Evolutionary conservation across 2,113 vertebrate genomes (phyloP).

Genomic region (Onychostoma macrolepis): DNA sequence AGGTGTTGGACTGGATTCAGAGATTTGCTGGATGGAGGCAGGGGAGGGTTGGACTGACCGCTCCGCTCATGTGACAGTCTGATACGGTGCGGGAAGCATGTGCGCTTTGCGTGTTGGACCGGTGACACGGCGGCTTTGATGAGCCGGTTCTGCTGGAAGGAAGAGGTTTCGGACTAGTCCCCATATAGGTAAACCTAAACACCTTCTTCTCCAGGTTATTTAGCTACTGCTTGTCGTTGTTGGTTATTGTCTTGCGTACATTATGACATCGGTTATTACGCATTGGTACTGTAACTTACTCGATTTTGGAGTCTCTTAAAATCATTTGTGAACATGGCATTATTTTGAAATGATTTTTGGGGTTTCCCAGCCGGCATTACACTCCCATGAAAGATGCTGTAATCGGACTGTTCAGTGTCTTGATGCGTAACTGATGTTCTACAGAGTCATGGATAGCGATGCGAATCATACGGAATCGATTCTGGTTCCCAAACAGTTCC

Average conservation of each 20-base stretch:
- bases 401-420: neutral
- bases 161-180: neutral
- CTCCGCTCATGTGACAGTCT: slow-evolving; percentile 62
- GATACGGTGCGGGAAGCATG: slow-evolving; percentile 66
- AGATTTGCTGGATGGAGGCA: slow-evolving; percentile 39
- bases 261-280: neutral
- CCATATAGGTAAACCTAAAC: slow-evolving; percentile 61
- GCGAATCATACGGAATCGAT: neutral
- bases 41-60: slow-evolving; percentile 26
- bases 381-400: neutral
- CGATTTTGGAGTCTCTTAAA: neutral
- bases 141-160: slow-evolving; percentile 7
- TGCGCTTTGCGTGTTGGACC: slow-evolving; percentile 64
- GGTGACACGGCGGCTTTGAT: slow-evolving; percentile 59
- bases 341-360: neutral
- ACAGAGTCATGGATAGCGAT: neutral
- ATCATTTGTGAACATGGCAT: neutral
- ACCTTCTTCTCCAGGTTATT: neutral
- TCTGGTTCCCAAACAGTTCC: neutral
- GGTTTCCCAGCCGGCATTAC: neutral
- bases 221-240: neutral
- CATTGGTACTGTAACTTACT: neutral
- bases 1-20: slow-evolving; percentile 45
- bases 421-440: neutral
- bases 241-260: neutral